These are phyloP conservation scores for Eonycteris spelaea DNA, from an alignment of 2,113 vertebrate genomes.

Conservation along the genomic window DNA sequence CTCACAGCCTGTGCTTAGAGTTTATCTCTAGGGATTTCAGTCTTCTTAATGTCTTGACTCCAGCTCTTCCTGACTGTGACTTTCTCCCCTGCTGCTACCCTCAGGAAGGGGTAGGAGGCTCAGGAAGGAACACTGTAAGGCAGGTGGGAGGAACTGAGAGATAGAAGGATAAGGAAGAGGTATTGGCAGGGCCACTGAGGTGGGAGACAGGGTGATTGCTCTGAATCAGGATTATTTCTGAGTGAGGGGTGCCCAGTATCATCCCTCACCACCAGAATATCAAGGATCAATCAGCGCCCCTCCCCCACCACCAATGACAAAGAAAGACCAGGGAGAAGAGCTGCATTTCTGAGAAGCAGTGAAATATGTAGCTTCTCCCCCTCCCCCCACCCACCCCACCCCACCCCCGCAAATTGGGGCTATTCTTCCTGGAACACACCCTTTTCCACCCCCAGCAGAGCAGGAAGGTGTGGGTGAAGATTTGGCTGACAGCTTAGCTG, in stretches of 20 bases:
- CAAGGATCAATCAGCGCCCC: background rate
- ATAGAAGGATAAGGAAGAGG: background rate
- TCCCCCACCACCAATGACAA: background rate
- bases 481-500: background rate
- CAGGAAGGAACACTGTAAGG: background rate
- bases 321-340: background rate
- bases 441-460: background rate
- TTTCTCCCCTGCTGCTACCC: background rate
- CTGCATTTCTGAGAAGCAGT: background rate
- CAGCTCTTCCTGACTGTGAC: background rate
- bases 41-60: background rate
- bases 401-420: no score
- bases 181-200: background rate
- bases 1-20: background rate
- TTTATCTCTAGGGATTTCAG: background rate
- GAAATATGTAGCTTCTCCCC: background rate
- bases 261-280: background rate
- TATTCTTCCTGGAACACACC: background rate
- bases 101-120: background rate
- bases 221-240: background rate
- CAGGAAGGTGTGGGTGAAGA: constrained; percentile 46
- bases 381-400: no score
- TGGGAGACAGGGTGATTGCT: background rate
- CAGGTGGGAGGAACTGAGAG: background rate
- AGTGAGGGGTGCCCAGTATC: background rate